A percentile compares a stretch with the other conserved stretches of the same genome.
phyloP scores from a whole-genome alignment of 1,140 invertebrate species.

The Macrosteles quadrilineatus region DNA sequence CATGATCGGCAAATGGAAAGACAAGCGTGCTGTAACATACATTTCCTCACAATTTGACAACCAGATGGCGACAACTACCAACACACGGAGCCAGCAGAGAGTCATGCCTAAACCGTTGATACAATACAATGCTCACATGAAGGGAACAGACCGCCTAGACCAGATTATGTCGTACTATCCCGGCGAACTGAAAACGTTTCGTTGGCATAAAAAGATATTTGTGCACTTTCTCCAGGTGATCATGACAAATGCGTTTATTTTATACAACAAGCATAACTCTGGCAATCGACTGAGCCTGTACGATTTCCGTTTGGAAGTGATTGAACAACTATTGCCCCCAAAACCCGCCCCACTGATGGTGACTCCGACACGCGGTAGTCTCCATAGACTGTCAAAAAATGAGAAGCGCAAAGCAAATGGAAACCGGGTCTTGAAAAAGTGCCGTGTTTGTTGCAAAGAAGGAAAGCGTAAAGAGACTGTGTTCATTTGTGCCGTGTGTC shows the following conservation, averaged over 20 bases:
- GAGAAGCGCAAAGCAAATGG: neutral
- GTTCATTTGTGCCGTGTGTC: neutral
- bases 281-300: neutral
- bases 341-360: neutral
- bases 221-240: slow-evolving; percentile 25
- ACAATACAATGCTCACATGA: slow-evolving; percentile 41
- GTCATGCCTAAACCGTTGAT: slow-evolving; percentile 25
- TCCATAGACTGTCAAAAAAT: neutral
- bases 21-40: slow-evolving; percentile 21
- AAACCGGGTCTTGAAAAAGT: neutral
- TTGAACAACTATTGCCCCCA: neutral
- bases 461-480: neutral
- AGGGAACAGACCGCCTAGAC: slow-evolving; percentile 44
- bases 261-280: slow-evolving; percentile 22
- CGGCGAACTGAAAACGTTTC: slow-evolving; percentile 42
- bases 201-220: slow-evolving; percentile 46
- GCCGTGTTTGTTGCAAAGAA: neutral
- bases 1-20: slow-evolving; percentile 8
- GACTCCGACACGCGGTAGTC: neutral
- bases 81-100: slow-evolving; percentile 34
- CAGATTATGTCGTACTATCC: slow-evolving; percentile 46
- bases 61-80: slow-evolving; percentile 28
- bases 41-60: slow-evolving; percentile 16
- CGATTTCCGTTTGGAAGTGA: neutral
- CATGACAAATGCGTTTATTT: neutral